Conservation (phyloP, 2,113 vertebrate species). For the Bubalus kerabau region DNA sequence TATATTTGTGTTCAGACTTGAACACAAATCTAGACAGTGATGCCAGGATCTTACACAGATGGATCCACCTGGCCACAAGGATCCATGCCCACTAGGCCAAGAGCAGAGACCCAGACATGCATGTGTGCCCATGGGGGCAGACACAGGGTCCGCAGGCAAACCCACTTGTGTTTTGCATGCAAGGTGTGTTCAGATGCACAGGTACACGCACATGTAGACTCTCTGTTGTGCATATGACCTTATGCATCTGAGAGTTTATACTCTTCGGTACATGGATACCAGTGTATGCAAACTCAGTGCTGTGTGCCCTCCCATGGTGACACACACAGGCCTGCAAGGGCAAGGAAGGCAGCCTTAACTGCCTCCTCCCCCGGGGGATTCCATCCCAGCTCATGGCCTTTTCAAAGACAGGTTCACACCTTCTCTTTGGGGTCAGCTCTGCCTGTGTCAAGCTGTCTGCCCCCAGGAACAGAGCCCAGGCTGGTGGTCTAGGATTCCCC, state of each 20-base stretch:
- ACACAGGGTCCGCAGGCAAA: background rate
- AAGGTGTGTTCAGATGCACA: background rate
- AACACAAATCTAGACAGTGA: background rate
- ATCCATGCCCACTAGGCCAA: background rate
- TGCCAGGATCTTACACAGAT: background rate
- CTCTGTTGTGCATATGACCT: background rate
- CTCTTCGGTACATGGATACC: background rate
- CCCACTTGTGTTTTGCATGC: background rate
- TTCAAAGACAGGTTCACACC: background rate
- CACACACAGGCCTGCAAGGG: accelerated
- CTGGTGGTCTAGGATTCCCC: constrained; percentile 28
- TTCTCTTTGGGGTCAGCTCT: constrained; percentile 8
- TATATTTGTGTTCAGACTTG: background rate
- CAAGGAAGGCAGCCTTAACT: background rate
- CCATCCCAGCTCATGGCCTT: background rate
- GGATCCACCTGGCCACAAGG: background rate
- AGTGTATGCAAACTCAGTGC: background rate
- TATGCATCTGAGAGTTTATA: background rate
- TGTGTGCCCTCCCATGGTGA: background rate
- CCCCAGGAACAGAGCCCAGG: background rate
- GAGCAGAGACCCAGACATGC: background rate
- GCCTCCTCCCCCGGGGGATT: background rate
- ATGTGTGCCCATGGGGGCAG: background rate
- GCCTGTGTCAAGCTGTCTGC: constrained; percentile 38
- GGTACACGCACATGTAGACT: background rate